These are phyloP conservation scores for Sesamia inferens DNA, from an alignment of 2,888 invertebrate species.

Conservation along the genomic window DNA sequence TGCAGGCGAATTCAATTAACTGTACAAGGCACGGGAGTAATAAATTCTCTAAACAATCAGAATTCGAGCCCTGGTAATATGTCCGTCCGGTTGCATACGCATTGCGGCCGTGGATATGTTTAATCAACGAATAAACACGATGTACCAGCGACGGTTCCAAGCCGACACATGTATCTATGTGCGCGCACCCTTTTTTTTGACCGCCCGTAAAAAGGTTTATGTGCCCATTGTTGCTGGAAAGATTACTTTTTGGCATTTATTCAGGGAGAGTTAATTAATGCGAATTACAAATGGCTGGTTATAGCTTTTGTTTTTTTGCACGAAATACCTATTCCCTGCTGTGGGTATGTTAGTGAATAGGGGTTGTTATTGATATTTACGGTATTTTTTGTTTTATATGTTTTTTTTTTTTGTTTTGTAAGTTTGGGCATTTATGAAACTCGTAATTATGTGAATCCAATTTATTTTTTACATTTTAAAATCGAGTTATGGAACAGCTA, in stretches of 20 bases:
- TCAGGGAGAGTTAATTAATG: slow-evolving; percentile 79
- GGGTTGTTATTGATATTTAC: slow-evolving; percentile 61
- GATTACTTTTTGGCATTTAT: slow-evolving; percentile 81
- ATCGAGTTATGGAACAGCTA: slow-evolving; percentile 2
- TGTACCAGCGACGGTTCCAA: slow-evolving; percentile 77
- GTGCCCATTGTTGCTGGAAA: slow-evolving; percentile 79
- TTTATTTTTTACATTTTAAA: slow-evolving; percentile 29
- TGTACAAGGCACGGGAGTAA: slow-evolving; percentile 89
- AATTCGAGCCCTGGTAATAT: slow-evolving; percentile 89
- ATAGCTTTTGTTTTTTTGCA: slow-evolving; percentile 62
- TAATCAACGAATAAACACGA: slow-evolving; percentile 88
- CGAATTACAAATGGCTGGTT: slow-evolving; percentile 76
- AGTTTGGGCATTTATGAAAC: slow-evolving; percentile 19
- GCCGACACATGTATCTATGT: slow-evolving; percentile 79
- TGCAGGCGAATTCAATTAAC: slow-evolving; percentile 90
- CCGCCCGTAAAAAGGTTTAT: slow-evolving; percentile 80
- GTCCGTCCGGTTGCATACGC: slow-evolving; percentile 89
- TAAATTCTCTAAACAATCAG: slow-evolving; percentile 90
- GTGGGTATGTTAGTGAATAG: slow-evolving; percentile 43
- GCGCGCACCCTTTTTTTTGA: slow-evolving; percentile 69
- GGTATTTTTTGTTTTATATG: slow-evolving; percentile 32
- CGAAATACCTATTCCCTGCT: slow-evolving; percentile 51
- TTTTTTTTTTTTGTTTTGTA: slow-evolving; percentile 20
- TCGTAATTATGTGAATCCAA: slow-evolving; percentile 20
- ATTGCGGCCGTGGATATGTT: slow-evolving; percentile 87